Conservation (phyloP, 2,888 invertebrate genomes). For the Chirona hameri region DNA sequence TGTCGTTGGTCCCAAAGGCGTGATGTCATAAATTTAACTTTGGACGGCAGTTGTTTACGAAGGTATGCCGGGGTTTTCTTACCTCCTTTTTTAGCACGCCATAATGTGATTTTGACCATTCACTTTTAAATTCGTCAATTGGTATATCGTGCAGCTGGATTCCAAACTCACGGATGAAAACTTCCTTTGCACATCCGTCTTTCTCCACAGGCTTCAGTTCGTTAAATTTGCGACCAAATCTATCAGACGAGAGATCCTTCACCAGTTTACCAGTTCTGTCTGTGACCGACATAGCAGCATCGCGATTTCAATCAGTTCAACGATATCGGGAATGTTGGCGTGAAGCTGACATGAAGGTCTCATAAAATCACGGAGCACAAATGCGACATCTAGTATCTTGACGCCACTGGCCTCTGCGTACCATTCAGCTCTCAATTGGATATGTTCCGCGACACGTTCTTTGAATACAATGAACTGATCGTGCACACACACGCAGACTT, state of each 20-base stretch:
- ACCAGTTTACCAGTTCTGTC: not conserved
- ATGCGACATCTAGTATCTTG: not conserved
- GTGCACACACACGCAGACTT: not conserved
- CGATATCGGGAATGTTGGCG: not conserved
- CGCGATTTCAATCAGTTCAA: not conserved
- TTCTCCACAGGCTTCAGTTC: not conserved
- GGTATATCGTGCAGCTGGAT: not conserved
- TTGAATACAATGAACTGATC: not conserved
- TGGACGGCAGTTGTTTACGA: not conserved
- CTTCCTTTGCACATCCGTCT: not conserved
- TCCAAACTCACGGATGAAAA: not conserved
- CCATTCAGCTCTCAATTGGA: not conserved
- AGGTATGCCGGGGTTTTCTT: not conserved
- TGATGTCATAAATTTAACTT: not conserved
- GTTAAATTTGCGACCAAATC: not conserved
- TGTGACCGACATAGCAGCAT: not conserved
- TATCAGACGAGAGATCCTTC: not conserved
- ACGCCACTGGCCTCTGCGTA: not conserved
- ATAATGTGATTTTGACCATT: not conserved
- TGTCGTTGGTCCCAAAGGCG: too few relatives aligned
- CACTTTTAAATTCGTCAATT: not conserved
- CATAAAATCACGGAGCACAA: not conserved
- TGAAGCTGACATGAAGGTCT: not conserved
- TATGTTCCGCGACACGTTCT: not conserved
- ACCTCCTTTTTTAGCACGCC: not conserved